Conservation (phyloP, 2,113 vertebrate species). For the Urocitellus parryii region DNA sequence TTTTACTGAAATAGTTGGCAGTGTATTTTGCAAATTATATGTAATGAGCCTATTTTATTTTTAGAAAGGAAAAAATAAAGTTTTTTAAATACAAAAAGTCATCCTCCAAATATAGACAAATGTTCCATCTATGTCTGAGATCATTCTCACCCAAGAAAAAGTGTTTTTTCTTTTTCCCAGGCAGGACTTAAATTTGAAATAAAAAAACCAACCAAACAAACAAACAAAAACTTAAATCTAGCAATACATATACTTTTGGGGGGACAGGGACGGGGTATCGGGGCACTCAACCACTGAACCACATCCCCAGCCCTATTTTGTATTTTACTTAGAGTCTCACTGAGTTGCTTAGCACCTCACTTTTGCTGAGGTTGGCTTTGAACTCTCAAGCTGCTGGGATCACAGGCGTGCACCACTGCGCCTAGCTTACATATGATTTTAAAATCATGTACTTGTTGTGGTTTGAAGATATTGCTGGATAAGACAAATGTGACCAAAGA, state of each 20-base stretch:
- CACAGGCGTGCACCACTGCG: too few species aligned
- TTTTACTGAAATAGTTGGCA: not conserved
- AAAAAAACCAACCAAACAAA: too few species aligned
- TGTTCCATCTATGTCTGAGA: not conserved
- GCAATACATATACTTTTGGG: not conserved
- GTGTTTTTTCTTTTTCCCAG: not conserved
- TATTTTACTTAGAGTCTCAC: too few species aligned
- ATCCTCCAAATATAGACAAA: not conserved
- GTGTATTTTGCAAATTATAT: not conserved
- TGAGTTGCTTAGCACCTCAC: too few species aligned
- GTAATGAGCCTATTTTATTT: not conserved
- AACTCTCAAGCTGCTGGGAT: too few species aligned
- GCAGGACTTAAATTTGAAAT: not conserved
- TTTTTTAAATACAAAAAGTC: slow-evolving; percentile 39
- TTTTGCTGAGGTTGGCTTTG: too few species aligned
- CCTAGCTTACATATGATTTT: not conserved
- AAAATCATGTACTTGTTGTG: not conserved
- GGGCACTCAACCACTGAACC: too few species aligned
- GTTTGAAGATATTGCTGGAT: not conserved
- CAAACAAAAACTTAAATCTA: not conserved
- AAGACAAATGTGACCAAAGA: not conserved
- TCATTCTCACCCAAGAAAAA: not conserved
- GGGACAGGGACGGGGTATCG: too few species aligned
- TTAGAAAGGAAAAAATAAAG: slow-evolving; percentile 24
- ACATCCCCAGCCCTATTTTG: too few species aligned